Base-by-base conservation (phyloP, 2,797 vertebrate species). In the Gallirallus australis region DNA sequence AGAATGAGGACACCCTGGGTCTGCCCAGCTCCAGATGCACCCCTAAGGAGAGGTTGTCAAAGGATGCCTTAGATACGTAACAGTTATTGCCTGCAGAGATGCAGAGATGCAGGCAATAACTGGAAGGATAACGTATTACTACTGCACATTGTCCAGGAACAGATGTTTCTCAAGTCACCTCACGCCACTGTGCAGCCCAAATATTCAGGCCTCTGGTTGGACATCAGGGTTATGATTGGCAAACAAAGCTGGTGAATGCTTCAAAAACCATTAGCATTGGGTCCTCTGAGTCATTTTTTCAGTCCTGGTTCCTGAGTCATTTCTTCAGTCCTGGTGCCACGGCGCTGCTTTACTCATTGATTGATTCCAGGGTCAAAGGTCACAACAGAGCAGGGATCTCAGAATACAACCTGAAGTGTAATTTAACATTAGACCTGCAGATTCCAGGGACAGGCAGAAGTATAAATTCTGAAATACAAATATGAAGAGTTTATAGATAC, bases 1-100 rank as follows among this genome's bases (percentile, higher is more conserved):
- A 27, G 52, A 6, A 61, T 59, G 24, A 82, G 18, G 73, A 50
- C 37, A 54, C 0, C 0, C 4, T 2, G 1, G 5, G 25, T 37
- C 39, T 20, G 21, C 15, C 4, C 64, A 79, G 59, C 47, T 82
- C 16, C 28, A 84, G 27, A 61, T 18, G 27, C 17, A 47, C 15
- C 18, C 9, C 6, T 40, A 24, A 60, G 0, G 4, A 80, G 35
- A 4, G 2, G 7, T 3, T 54, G 16, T 56, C 78, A 71, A 71
- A 88, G 47, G n/a, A 84, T 31, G 14, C 7, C 40, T 81, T 63
- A 31, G 7, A n/a, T 7, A 7, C 37, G 20, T 15, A 72, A 84
- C 9, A 10, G 47, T 57, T 54, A 52, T 11, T 28, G 45, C 40
- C 7, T 6, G 31, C 3, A 82, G 37, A 85, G 28, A 78, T 6